Evolutionary conservation across 2,888 invertebrate species (phyloP).

Genomic region (Andrena minutula): DNA sequence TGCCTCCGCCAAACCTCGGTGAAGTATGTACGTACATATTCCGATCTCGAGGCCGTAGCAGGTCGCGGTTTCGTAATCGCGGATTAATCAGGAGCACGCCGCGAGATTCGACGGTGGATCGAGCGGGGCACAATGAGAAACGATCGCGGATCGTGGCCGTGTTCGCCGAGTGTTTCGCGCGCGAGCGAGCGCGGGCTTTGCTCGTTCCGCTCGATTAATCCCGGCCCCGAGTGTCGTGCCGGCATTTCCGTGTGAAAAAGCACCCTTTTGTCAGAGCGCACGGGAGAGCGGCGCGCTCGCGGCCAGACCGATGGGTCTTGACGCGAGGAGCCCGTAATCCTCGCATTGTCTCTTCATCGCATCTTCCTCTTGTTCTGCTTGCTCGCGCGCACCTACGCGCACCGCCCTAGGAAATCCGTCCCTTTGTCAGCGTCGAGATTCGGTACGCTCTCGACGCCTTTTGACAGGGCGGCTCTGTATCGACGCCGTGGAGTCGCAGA

Average conservation of each 20-base stretch:
- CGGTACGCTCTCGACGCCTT: slow-evolving; percentile 33
- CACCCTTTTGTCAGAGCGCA: slow-evolving; percentile 63
- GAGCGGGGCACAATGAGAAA: slow-evolving; percentile 59
- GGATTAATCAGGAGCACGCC: slow-evolving; percentile 39
- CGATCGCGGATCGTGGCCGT: slow-evolving; percentile 59
- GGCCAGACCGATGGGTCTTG: slow-evolving; percentile 60
- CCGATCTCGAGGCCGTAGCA: slow-evolving; percentile 44
- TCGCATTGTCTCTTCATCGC: slow-evolving; percentile 69
- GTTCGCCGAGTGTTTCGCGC: slow-evolving; percentile 56
- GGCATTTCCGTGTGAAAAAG: slow-evolving; percentile 73
- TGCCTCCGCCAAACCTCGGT: slow-evolving; percentile 16
- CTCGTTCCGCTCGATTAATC: slow-evolving; percentile 74
- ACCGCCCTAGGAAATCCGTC: slow-evolving; percentile 32
- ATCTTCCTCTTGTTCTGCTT: slow-evolving; percentile 50
- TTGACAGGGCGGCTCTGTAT: neutral
- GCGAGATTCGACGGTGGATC: slow-evolving; percentile 36
- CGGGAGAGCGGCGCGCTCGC: slow-evolving; percentile 38
- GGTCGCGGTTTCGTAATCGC: slow-evolving; percentile 47
- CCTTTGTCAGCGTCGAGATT: slow-evolving; percentile 39
- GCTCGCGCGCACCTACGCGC: neutral
- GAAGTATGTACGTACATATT: neutral
- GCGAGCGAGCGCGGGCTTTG: slow-evolving; percentile 21
- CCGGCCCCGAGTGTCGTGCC: slow-evolving; percentile 66
- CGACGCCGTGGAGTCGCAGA: slow-evolving; percentile 5
- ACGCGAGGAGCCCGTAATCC: slow-evolving; percentile 68